Conservation (phyloP, 2,797 vertebrate genomes). For the Chelon auratus region DNA sequence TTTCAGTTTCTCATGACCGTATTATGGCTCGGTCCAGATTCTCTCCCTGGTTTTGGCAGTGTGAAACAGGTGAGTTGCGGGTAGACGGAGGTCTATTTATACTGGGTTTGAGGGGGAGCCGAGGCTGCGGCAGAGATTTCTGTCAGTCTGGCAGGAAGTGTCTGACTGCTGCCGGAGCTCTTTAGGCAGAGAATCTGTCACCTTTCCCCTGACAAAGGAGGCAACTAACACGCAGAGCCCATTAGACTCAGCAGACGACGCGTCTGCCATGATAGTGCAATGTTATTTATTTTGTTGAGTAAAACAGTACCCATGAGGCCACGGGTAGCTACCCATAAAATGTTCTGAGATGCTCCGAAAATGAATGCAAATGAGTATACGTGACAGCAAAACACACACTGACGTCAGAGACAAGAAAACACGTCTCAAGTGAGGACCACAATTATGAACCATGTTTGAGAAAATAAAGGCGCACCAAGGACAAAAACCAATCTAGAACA, state of each 20-base stretch:
- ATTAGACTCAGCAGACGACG: neutral
- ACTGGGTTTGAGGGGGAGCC: constrained; percentile 17
- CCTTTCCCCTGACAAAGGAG: constrained; percentile 9
- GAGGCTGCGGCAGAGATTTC: constrained; percentile 32
- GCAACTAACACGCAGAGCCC: neutral
- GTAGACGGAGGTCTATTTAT: constrained; percentile 49
- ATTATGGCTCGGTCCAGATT: constrained; percentile 2
- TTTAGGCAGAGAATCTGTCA: constrained; percentile 34
- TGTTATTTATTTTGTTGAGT: neutral
- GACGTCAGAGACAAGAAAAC: neutral
- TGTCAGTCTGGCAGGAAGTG: constrained; percentile 61
- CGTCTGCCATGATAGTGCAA: neutral
- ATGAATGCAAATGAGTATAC: neutral
- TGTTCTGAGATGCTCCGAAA: no score
- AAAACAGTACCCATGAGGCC: neutral
- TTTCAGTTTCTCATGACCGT: constrained; percentile 19
- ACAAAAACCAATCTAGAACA: no score
- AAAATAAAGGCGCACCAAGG: no score
- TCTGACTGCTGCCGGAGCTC: constrained; percentile 39
- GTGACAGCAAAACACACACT: neutral
- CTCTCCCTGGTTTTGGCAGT: neutral
- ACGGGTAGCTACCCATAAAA: neutral
- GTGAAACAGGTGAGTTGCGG: constrained; percentile 17
- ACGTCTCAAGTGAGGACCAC: neutral
- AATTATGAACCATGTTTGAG: neutral